Base-by-base conservation (phyloP, 2,113 vertebrate genomes). In the Dasyprocta punctata region DNA sequence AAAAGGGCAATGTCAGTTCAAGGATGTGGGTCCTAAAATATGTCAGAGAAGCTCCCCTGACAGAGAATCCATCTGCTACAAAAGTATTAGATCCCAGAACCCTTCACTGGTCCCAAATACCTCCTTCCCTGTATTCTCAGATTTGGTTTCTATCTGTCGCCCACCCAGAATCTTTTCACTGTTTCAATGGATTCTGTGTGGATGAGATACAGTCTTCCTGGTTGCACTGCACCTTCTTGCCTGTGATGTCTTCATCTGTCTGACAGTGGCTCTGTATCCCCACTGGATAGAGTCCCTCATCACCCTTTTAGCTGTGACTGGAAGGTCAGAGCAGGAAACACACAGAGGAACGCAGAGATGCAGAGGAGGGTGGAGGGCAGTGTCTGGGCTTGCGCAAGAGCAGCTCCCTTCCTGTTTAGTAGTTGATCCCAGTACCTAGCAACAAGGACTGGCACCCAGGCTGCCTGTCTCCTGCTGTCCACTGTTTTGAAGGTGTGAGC, bases 361-460 rank as follows among this genome's bases (percentile, higher is more conserved):
- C n/a, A 30, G 9, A 38, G 20, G 8, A 36, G 26, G 9, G 28
- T 0, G 1, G 13, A 5, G 67, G 9, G n/a, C 56, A 4, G 17
- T 5, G 26, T 1, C 14, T 19, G 3, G 28, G 9, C 14, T 54
- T 61, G 41, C 26, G 41, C 54, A 3, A 24, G 5, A 73, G 14
- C 22, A 26, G 28, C 36, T 41, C 24, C 17, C 49, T 67, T 93
- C 41, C 20, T 38, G 88, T 38, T 69, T 38, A 69, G 67, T 20
- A n/a, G 65, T 36, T n/a, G 65, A 69, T 8, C 14, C 16, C 33
- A n/a, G n/a, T 6, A 36, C 36, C 16, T 19, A 56, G 54, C 22
- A 3, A 41, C 38, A 2, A 24, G 71, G 30, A 38, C 3, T 14
- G 17, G 38, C 7, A 14, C 47, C 19, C 71, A 54, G 44, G 17